Evolutionary conservation across 2,888 invertebrate species (phyloP), one percentile per base, ranked within the genome.

Genomic region (Eilema caniola): DNA sequence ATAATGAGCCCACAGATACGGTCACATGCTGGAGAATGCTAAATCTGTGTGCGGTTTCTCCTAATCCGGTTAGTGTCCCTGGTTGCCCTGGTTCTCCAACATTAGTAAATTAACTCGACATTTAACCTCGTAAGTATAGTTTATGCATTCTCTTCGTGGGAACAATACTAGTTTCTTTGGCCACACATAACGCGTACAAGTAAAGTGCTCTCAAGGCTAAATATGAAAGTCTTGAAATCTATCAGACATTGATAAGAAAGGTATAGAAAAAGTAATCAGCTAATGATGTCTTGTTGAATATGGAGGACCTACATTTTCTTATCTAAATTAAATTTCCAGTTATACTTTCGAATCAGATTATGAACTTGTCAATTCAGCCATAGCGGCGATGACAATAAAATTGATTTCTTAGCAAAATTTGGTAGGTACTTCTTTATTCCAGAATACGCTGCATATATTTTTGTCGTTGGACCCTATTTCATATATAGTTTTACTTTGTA

Each of bases 71-170:
- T 63, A 31, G 25, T 57, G 59, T 59, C 57, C 28, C 8, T 62
- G 37, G 33, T 28, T 37, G 24, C 16, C 24, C 28, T 31, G 72
- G 66, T 73, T 72, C 72, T 59, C 59, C 23, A 65, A 70, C 74
- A 78, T 77, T 83, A 74, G 77, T 74, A 76, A 82, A 83, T 77
- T 82, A 77, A 73, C 73, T 77, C 74, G 69, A 41, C 76, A 66
- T 70, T 76, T 76, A 78, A 78, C 76, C 78, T 69, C 73, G 71
- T 76, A 66, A 71, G 79, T 68, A 74, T 71, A 70, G 57, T 73
- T 63, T 68, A 31, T 66, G 69, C 61, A 69, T 70, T 67, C 61
- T 69, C 74, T 80, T 71, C 74, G 71, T 65, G 28, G 24, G 67
- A 71, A 67, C 72, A 76, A 76, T 70, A 72, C 76, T 79, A 62